Evolutionary conservation across 1,140 invertebrate genomes (phyloP), one percentile per base, ranked within the genome.

Genomic region (Megathymus violae): DNA sequence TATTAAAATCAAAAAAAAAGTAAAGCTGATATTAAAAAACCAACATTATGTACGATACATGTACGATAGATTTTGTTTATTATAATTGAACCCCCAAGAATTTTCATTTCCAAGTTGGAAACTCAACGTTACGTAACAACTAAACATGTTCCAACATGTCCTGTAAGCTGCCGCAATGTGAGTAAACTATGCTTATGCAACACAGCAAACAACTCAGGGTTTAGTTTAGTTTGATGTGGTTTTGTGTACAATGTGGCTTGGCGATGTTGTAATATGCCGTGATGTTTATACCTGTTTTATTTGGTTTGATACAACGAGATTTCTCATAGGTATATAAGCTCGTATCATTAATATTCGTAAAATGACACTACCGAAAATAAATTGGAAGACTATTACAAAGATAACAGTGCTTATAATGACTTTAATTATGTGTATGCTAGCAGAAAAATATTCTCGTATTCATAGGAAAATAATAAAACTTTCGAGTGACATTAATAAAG

Each of bases 401-500:
- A n/a, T n/a, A n/a, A n/a, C n/a, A n/a, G n/a, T n/a, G n/a, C n/a
- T n/a, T n/a, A n/a, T n/a, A n/a, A n/a, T n/a, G n/a, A n/a, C n/a
- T n/a, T n/a, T n/a, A n/a, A n/a, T n/a, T n/a, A 25, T 3, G 6
- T 3, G 22, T 25, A 25, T 25, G 10, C 10, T 5, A 40, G n/a
- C 4, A 34, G 43, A 22, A 62, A 31, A 64, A 64, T 48, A 64
- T 46, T n/a, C n/a, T n/a, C n/a, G n/a, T n/a, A n/a, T n/a, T n/a
- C n/a, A n/a, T n/a, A n/a, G n/a, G n/a, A n/a, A n/a, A n/a, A n/a
- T n/a, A n/a, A n/a, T n/a, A n/a, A n/a, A n/a, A n/a, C n/a, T n/a
- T n/a, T n/a, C n/a, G n/a, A n/a, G n/a, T n/a, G n/a, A n/a, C n/a
- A n/a, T n/a, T n/a, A n/a, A n/a, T n/a, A n/a, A n/a, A n/a, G n/a